A percentile compares a stretch with the other conserved stretches of the same genome.
Evolutionary conservation across 2,888 invertebrate species (phyloP).

Genomic region (Trichacis sp.): DNA sequence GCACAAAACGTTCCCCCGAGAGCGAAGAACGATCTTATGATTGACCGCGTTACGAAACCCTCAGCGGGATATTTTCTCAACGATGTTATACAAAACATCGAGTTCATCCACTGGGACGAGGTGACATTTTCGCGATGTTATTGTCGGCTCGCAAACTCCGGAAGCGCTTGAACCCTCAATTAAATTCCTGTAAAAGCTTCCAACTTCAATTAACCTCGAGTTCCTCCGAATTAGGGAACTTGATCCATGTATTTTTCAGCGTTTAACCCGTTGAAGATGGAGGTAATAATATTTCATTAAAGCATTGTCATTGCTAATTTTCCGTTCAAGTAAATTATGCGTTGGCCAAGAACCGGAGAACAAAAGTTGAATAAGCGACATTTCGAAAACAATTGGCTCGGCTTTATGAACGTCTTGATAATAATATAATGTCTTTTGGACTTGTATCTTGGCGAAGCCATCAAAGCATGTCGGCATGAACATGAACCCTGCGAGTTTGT

Average conservation of each 20-base stretch:
- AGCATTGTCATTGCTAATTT: too few species aligned
- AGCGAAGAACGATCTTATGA: slow-evolving; percentile 67
- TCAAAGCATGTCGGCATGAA: background rate
- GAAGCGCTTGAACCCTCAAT: background rate
- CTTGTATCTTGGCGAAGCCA: background rate
- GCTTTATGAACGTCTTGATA: background rate
- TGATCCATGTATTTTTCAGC: too few species aligned
- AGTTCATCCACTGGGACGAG: background rate
- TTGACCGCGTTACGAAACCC: slow-evolving; percentile 67
- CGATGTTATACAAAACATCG: slow-evolving; percentile 30
- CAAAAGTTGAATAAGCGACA: too few species aligned
- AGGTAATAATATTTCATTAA: too few species aligned
- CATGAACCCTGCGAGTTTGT: background rate
- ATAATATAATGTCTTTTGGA: background rate
- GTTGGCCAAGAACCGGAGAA: too few species aligned
- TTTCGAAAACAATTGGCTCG: slow-evolving; percentile 1
- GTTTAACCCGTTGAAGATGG: too few species aligned
- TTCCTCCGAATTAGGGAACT: too few species aligned
- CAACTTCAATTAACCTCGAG: background rate
- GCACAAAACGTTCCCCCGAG: slow-evolving; percentile 62
- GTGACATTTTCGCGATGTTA: slow-evolving; percentile 1
- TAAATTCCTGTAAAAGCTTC: background rate
- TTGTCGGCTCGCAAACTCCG: background rate
- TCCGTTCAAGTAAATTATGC: too few species aligned
- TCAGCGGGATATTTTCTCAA: slow-evolving; percentile 60